These are phyloP conservation scores for Junonia oenone DNA, from an alignment of 2,888 invertebrate species.

Conservation along the genomic window DNA sequence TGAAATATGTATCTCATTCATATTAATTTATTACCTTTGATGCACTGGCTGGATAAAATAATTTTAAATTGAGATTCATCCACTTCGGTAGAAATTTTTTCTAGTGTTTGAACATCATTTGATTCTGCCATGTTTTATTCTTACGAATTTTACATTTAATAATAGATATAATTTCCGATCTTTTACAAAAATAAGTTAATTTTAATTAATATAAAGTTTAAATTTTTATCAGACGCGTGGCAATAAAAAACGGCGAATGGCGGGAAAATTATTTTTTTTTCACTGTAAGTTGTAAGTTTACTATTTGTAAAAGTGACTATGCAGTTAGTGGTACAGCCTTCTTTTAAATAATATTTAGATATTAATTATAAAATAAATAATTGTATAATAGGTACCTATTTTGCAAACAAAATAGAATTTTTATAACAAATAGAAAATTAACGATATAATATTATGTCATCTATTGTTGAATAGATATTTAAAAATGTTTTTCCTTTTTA, in stretches of 20 bases:
- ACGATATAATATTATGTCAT: too few relatives aligned
- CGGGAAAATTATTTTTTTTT: neutral
- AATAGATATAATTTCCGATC: neutral
- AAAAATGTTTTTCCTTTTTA: too few relatives aligned
- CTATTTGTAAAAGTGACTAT: neutral
- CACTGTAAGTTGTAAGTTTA: neutral
- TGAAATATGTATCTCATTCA: too few relatives aligned
- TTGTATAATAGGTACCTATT: too few relatives aligned
- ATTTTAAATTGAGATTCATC: slow-evolving; percentile 55
- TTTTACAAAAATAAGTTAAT: neutral
- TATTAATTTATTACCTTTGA: too few relatives aligned
- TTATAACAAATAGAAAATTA: too few relatives aligned
- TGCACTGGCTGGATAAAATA: slow-evolving; percentile 51
- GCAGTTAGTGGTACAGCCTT: neutral
- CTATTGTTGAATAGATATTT: too few relatives aligned
- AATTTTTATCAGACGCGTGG: neutral
- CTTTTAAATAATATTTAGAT: too few relatives aligned
- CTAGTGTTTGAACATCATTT: slow-evolving; percentile 47
- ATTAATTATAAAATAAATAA: too few relatives aligned
- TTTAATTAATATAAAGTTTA: neutral
- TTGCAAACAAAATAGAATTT: too few relatives aligned
- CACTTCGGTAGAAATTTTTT: slow-evolving; percentile 50
- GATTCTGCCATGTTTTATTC: slow-evolving; percentile 45
- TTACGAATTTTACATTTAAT: neutral
- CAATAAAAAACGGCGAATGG: too few relatives aligned